These are phyloP conservation scores for Gobio gobio DNA, from an alignment of 2,113 vertebrate genomes.

Conservation along the genomic window DNA sequence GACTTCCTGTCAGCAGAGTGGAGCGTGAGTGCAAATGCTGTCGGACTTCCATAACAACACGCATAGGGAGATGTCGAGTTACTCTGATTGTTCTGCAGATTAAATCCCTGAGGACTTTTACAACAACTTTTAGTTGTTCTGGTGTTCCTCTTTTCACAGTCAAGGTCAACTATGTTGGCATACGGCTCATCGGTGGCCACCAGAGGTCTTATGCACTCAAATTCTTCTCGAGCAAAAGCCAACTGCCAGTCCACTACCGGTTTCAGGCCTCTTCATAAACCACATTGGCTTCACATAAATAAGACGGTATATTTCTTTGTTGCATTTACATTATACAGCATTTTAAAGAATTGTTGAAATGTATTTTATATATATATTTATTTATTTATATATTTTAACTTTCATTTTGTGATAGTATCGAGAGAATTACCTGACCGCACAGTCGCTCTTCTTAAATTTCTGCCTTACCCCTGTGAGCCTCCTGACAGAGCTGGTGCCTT, in stretches of 20 bases:
- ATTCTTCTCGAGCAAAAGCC: slow-evolving; percentile 79
- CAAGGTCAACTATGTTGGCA: slow-evolving; percentile 75
- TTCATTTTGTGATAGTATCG: slow-evolving; percentile 75
- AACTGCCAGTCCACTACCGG: slow-evolving; percentile 79
- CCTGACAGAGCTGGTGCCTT: slow-evolving; percentile 90
- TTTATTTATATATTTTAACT: too few species aligned
- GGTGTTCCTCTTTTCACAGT: slow-evolving; percentile 68
- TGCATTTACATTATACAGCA: not conserved
- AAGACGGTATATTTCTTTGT: slow-evolving; percentile 80
- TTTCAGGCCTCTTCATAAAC: slow-evolving; percentile 93
- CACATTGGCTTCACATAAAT: slow-evolving; percentile 89
- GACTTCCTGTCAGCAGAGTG: slow-evolving; percentile 88
- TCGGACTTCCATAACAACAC: not conserved
- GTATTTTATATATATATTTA: not conserved
- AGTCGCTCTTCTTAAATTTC: slow-evolving; percentile 88
- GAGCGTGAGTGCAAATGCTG: slow-evolving; percentile 81
- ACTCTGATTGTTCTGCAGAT: not conserved
- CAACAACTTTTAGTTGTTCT: slow-evolving; percentile 31
- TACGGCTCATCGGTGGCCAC: slow-evolving; percentile 88
- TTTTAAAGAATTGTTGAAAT: not conserved
- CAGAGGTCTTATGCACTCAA: slow-evolving; percentile 91
- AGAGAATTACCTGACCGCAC: slow-evolving; percentile 89
- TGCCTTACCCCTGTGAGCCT: slow-evolving; percentile 85
- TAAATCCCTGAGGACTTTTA: not conserved
- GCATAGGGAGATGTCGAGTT: not conserved